Base-by-base conservation (phyloP, 2,113 vertebrate species). In the Upupa epops region DNA sequence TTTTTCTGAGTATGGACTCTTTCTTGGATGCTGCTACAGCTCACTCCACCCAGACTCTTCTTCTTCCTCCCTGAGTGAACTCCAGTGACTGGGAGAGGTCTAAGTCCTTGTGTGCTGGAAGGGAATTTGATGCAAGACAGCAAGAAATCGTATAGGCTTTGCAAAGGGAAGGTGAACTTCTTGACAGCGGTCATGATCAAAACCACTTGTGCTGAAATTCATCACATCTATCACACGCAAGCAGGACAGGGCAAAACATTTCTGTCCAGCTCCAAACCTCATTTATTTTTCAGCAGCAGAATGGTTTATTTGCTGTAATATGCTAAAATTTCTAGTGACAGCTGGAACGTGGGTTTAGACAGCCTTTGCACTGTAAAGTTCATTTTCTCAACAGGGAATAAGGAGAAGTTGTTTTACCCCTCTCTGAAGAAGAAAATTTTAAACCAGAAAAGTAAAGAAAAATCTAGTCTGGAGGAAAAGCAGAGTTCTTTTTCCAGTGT, bases 321-420 rank as follows among this genome's bases (percentile, higher is more conserved):
- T 49, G 45, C 65, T 94, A 81, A 86, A 86, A 86, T 84, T 89
- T 81, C 76, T 54, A 54, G 66, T 80, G 79, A 95, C 93, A 95
- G 80, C 92, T 96, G 88, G 83, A 93, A 94, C 83, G 88, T 90
- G 61, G 61, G 73, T 90, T 95, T 95, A 83, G 48, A 75, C 56
- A 95, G 79, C 76, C 73, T 94, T 93, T 95, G 58, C 80, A 90
- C 58, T 88, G 79, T 81, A 95, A 95, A 93, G 92, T 95, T 93
- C 85, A 88, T 71, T 93, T 56, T 82, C 90, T 26, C 86, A 91
- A 51, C 22, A 58, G 83, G 86, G 90, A 95, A 91, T 90, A 90
- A 42, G 61, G 15, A 92, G 26, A 64, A 80, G 17, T 64, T 74
- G 60, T 89, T 93, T 95, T 80, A 24, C 15, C 14, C 45, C 9